phyloP scores from a whole-genome alignment of 2,113 vertebrate species.

The Thamnophis sirtalis region DNA sequence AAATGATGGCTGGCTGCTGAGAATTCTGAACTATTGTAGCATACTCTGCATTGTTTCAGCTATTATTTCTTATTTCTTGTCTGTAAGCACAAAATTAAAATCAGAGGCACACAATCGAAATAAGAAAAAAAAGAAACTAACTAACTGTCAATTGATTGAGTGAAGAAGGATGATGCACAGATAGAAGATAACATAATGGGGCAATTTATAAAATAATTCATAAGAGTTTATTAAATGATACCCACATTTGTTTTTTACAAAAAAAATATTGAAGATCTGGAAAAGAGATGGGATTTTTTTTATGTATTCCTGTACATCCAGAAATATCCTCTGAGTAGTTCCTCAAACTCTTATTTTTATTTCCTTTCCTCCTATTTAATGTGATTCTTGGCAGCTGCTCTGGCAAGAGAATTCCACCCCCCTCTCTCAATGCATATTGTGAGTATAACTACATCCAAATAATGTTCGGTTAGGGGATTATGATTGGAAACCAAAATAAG shows the following conservation, averaged over 20 bases:
- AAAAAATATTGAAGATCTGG: not conserved
- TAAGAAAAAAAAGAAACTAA: not conserved
- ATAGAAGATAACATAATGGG: not conserved
- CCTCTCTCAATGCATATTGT: not conserved
- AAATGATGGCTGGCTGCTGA: not conserved
- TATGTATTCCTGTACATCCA: not conserved
- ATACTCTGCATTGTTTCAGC: not conserved
- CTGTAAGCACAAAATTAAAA: not conserved
- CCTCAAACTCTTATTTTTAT: not conserved
- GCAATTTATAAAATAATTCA: not conserved
- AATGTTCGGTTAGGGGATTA: not conserved
- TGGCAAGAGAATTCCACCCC: not conserved
- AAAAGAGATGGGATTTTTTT: not conserved
- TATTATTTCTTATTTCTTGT: not conserved
- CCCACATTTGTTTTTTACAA: not conserved
- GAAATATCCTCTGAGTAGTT: not conserved
- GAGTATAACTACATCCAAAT: not conserved
- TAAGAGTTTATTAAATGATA: not conserved
- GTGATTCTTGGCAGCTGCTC: not conserved
- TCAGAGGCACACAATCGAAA: not conserved
- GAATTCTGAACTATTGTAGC: not conserved
- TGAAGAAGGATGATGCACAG: not conserved
- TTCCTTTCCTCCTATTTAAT: not conserved
- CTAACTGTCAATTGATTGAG: not conserved
- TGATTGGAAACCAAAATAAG: not conserved